These are phyloP conservation scores for Euwallacea similis DNA, from an alignment of 1,140 invertebrate genomes.

Conservation along the genomic window DNA sequence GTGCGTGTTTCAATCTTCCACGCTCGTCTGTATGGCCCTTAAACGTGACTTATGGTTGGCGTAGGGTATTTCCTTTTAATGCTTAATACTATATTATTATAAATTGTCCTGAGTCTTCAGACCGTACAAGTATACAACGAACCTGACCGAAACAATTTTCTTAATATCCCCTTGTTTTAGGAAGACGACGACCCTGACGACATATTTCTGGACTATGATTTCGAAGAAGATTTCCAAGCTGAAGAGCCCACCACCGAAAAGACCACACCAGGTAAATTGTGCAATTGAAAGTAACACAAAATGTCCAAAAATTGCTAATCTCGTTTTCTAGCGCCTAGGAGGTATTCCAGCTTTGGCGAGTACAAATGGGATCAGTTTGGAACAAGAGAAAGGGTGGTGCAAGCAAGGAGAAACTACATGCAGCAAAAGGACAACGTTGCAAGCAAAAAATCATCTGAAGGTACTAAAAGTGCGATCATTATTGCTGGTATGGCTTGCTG, in stretches of 20 bases:
- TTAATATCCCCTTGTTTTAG: slow-evolving; percentile 28
- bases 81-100: too few relatives aligned
- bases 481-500: background rate
- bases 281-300: background rate
- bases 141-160: too few relatives aligned
- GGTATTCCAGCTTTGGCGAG: slow-evolving; percentile 42
- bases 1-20: too few relatives aligned
- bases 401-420: slow-evolving; percentile 41
- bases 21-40: too few relatives aligned
- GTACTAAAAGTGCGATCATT: slow-evolving; percentile 20
- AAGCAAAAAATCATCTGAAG: slow-evolving; percentile 27
- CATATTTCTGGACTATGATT: slow-evolving; percentile 23
- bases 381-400: slow-evolving; percentile 39
- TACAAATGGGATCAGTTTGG: slow-evolving; percentile 48
- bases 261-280: slow-evolving; percentile 18
- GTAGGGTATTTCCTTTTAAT: too few relatives aligned
- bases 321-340: slow-evolving; percentile 20
- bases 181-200: slow-evolving; percentile 34
- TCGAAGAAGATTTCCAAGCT: slow-evolving; percentile 38
- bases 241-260: slow-evolving; percentile 42
- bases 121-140: too few relatives aligned
- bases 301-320: background rate
- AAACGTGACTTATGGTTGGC: too few relatives aligned
- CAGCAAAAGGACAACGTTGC: background rate
- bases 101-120: too few relatives aligned